phyloP scores from a whole-genome alignment of 2,113 vertebrate species.

The Marmota monax region DNA sequence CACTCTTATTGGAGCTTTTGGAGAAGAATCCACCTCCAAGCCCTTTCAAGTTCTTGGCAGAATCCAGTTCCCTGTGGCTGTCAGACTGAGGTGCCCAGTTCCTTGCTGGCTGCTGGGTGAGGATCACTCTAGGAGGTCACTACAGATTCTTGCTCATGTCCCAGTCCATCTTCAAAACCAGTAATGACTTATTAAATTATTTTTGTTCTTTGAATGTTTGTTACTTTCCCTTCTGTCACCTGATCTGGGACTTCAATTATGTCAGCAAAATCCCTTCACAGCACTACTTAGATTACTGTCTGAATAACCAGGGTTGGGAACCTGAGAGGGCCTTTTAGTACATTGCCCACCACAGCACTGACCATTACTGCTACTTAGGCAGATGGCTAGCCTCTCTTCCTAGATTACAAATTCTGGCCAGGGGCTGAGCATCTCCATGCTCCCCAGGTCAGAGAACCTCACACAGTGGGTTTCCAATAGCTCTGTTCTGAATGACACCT shows the following conservation, averaged over 20 bases:
- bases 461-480: not conserved
- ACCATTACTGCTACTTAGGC: not conserved
- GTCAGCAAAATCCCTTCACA: not conserved
- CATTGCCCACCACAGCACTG: too few relatives aligned
- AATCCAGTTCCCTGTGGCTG: not conserved
- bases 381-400: not conserved
- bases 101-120: not conserved
- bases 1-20: not conserved
- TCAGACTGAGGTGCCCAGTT: not conserved
- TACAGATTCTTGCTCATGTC: not conserved
- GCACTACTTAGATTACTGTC: too few relatives aligned
- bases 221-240: not conserved
- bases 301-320: not conserved
- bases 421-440: not conserved
- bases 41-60: not conserved
- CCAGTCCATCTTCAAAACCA: not conserved
- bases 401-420: not conserved
- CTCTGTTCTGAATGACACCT: not conserved
- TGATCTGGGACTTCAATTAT: not conserved
- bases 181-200: not conserved
- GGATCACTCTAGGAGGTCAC: too few relatives aligned
- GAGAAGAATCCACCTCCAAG: not conserved
- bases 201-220: not conserved
- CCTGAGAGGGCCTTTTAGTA: not conserved
- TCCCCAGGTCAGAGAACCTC: not conserved